A percentile compares a stretch with the other conserved stretches of the same genome.
Evolutionary conservation across 2,888 invertebrate genomes (phyloP).

Genomic region (Liopterus haemorrhoidalis): DNA sequence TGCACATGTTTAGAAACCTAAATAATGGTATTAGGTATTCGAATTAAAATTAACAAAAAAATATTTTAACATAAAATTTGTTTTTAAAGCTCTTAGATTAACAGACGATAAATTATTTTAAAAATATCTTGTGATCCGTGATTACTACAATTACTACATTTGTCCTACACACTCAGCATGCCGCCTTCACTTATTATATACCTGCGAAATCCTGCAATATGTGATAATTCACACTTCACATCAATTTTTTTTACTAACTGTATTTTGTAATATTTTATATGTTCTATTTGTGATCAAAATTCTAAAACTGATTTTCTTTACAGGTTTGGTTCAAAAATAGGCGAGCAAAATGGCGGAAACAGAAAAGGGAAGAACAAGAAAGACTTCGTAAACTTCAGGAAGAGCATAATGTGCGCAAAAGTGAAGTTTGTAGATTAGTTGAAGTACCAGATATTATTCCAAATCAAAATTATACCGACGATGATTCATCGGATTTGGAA

Average conservation of each 20-base stretch:
- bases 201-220: too few relatives aligned
- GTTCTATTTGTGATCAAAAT: conserved; percentile 3
- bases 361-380: conserved; percentile 84
- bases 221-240: not conserved
- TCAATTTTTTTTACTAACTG: too few relatives aligned
- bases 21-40: too few relatives aligned
- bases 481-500: conserved; percentile 75
- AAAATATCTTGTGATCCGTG: too few relatives aligned
- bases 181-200: too few relatives aligned
- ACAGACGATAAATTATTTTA: too few relatives aligned
- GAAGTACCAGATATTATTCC: conserved; percentile 37
- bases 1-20: too few relatives aligned
- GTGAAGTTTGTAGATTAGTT: conserved; percentile 42
- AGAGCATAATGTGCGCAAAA: conserved; percentile 52
- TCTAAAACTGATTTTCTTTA: conserved; percentile 38
- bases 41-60: too few relatives aligned
- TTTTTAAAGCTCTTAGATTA: too few relatives aligned
- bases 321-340: conserved; percentile 98
- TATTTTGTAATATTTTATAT: conserved; percentile 9
- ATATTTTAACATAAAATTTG: too few relatives aligned
- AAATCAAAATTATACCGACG: conserved; percentile 52
- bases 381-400: conserved; percentile 75
- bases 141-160: conserved; percentile 1
- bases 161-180: too few relatives aligned
- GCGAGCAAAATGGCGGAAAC: conserved; percentile 93